A percentile compares a stretch with the other conserved stretches of the same genome.
phyloP scores from a whole-genome alignment of 2,888 invertebrate genomes.

The Glomeris marginata region DNA sequence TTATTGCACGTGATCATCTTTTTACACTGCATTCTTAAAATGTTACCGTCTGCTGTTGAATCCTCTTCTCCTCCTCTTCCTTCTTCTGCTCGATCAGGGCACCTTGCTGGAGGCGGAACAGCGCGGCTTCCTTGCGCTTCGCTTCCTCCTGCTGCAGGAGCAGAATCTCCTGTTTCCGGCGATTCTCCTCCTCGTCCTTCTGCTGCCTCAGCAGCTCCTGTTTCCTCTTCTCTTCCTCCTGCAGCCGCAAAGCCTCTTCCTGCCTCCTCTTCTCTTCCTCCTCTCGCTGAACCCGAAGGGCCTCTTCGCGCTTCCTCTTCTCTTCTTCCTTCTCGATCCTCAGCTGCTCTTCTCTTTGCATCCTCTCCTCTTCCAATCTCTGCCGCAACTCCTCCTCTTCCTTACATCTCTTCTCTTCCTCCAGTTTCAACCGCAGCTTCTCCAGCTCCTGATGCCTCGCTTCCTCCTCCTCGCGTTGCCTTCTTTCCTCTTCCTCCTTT shows the following conservation, averaged over 20 bases:
- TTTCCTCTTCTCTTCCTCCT: constrained; percentile 9
- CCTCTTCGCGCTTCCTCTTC: constrained; percentile 1
- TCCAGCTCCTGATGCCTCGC: constrained; percentile 1
- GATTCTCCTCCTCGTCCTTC: constrained; percentile 4
- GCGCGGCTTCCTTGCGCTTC: constrained; percentile 9
- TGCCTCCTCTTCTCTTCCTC: constrained; percentile 4
- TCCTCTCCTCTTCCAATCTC: constrained; percentile 6
- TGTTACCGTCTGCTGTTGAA: not conserved
- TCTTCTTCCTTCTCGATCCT: constrained; percentile 10
- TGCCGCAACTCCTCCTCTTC: constrained; percentile 9
- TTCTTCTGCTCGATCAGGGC: constrained; percentile 22
- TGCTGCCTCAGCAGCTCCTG: constrained; percentile 8
- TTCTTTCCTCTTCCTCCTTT: constrained; percentile 7
- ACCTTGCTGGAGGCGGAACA: constrained; percentile 8
- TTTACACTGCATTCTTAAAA: not conserved
- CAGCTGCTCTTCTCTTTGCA: not conserved
- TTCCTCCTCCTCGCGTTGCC: constrained; percentile 2
- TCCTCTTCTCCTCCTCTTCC: constrained; percentile 11
- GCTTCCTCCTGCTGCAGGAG: constrained; percentile 22
- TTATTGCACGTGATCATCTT: not conserved
- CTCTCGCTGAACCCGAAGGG: constrained; percentile 5
- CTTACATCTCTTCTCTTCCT: constrained; percentile 1
- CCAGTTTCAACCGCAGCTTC: not conserved
- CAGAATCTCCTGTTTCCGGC: constrained; percentile 19
- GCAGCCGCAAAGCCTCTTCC: constrained; percentile 1